phyloP scores from a whole-genome alignment of 1,140 invertebrate genomes.

The Cepaea nemoralis region DNA sequence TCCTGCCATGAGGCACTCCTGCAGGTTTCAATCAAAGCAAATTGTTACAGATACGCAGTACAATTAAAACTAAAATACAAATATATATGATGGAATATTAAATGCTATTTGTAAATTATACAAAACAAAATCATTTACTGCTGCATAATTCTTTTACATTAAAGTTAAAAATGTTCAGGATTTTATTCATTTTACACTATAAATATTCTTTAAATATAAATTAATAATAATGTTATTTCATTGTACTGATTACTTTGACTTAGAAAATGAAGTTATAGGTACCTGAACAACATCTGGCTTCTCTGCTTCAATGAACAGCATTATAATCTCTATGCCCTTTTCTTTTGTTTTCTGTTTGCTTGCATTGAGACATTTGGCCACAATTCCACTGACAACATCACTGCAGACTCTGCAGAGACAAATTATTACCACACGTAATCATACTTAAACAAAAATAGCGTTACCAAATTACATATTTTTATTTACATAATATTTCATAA shows the following conservation, averaged over 20 bases:
- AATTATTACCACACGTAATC: not conserved
- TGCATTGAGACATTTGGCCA: slow-evolving; percentile 92
- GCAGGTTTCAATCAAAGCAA: slow-evolving; percentile 39
- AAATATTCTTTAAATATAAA: too few relatives aligned
- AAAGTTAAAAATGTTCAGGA: too few relatives aligned
- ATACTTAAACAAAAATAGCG: not conserved
- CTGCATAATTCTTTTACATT: too few relatives aligned
- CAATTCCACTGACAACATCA: slow-evolving; percentile 90
- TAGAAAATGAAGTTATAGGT: too few relatives aligned
- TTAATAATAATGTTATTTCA: too few relatives aligned
- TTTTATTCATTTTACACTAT: too few relatives aligned
- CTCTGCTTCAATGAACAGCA: slow-evolving; percentile 97
- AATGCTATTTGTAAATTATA: too few relatives aligned
- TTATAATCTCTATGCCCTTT: slow-evolving; percentile 85
- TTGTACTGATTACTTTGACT: too few relatives aligned
- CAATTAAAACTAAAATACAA: not conserved
- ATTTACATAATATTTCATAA: slow-evolving; percentile 1
- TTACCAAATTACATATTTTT: not conserved
- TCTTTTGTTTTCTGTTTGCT: slow-evolving; percentile 93
- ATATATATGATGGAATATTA: too few relatives aligned
- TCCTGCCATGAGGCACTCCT: slow-evolving; percentile 93
- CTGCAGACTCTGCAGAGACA: slow-evolving; percentile 80
- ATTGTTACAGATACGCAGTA: not conserved
- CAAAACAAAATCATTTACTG: too few relatives aligned
- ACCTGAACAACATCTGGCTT: slow-evolving; percentile 82